Conservation (phyloP, 92 coral and sea anemone species). For the Desmophyllum pertusum region DNA sequence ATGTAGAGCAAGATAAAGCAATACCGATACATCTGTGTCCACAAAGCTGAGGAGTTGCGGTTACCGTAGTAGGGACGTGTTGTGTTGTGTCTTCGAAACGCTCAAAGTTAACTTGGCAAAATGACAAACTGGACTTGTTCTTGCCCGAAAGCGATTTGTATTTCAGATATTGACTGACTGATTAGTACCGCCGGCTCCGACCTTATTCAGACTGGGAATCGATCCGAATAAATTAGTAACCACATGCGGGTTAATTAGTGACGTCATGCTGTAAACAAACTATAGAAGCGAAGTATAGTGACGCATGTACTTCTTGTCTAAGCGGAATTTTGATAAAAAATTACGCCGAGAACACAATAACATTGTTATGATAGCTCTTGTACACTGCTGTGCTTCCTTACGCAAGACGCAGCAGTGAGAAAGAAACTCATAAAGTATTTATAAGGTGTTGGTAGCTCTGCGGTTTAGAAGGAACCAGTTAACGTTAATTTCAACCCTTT, state of each 20-base stretch:
- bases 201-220: slow-evolving; percentile 16
- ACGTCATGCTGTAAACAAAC: slow-evolving; percentile 7
- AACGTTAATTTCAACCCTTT: slow-evolving; percentile 11
- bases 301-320: neutral
- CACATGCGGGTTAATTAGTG: slow-evolving; percentile 23
- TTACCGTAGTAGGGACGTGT: neutral
- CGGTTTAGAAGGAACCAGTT: neutral
- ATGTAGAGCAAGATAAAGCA: neutral
- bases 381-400: slow-evolving; percentile 2
- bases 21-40: neutral
- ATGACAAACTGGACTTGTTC: neutral
- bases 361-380: neutral
- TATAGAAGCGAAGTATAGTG: neutral
- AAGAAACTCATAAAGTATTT: slow-evolving; percentile 11
- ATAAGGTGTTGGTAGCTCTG: slow-evolving; percentile 2
- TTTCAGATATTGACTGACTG: slow-evolving; percentile 7
- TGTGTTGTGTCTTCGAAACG: neutral
- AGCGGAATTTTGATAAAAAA: neutral
- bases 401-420: neutral
- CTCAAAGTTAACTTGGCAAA: too few relatives aligned
- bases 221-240: slow-evolving; percentile 14
- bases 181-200: neutral
- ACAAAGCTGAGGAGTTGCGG: neutral
- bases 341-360: slow-evolving; percentile 1
- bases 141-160: neutral